These are phyloP conservation scores for Drosophila sucinea DNA, from an alignment of 1,140 invertebrate species.

Conservation along the genomic window DNA sequence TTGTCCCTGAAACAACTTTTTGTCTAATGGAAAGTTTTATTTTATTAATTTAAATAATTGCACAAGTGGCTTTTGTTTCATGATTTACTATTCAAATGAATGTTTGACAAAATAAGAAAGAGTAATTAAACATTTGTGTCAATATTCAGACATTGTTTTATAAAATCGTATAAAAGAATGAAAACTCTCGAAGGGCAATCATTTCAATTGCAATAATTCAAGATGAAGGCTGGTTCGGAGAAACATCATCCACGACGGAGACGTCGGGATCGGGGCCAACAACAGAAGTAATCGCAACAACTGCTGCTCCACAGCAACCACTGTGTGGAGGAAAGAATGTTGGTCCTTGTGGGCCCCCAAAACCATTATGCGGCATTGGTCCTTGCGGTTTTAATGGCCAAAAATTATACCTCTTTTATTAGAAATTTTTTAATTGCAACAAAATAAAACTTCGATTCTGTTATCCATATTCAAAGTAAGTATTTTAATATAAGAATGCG, in stretches of 20 bases:
- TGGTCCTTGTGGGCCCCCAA: background rate
- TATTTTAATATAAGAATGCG: no score
- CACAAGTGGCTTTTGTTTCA: background rate
- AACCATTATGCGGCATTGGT: background rate
- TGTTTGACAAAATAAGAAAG: conserved; percentile 3
- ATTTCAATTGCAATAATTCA: background rate
- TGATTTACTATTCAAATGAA: background rate
- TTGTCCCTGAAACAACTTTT: no score
- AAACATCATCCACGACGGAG: no score
- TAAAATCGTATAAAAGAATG: background rate
- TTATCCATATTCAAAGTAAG: no score
- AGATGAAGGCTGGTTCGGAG: conserved; percentile 11
- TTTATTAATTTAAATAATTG: conserved; percentile 16
- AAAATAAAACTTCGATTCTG: background rate
- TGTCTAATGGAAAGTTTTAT: no score
- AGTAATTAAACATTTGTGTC: background rate
- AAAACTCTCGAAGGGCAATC: background rate
- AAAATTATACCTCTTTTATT: conserved; percentile 1
- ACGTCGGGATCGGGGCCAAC: background rate
- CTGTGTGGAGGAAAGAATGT: background rate
- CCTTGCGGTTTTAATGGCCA: background rate
- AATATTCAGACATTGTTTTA: background rate
- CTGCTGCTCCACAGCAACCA: background rate
- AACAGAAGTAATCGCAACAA: no score
- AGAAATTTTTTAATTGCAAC: background rate